Evolutionary conservation across 2,113 vertebrate species (phyloP).

Genomic region (Malurus elegans): DNA sequence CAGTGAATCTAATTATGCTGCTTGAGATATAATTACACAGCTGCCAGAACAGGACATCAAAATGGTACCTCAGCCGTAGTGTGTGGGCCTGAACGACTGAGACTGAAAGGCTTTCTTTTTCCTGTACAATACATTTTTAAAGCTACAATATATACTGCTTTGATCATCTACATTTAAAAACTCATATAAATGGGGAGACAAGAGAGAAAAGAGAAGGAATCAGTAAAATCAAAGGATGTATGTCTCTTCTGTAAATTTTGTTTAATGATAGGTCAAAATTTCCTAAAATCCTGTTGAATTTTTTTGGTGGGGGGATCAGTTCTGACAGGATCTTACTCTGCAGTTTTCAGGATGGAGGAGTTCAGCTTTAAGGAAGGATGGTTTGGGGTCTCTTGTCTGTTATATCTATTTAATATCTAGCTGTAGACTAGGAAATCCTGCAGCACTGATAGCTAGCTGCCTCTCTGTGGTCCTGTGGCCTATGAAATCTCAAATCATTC

Average conservation of each 20-base stretch:
- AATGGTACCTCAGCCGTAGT: background rate
- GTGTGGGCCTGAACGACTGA: background rate
- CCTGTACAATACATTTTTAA: background rate
- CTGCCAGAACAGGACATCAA: background rate
- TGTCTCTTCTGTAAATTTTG: background rate
- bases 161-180: background rate
- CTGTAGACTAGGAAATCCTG: background rate
- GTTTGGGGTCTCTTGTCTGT: background rate
- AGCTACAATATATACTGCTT: background rate
- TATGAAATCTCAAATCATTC: background rate
- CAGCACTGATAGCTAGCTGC: background rate
- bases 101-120: background rate
- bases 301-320: background rate
- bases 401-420: background rate
- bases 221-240: background rate
- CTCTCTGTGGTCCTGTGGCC: background rate
- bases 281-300: background rate
- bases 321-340: background rate
- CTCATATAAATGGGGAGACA: background rate
- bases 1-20: conserved; percentile 7
- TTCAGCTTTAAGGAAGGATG: background rate
- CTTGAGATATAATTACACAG: background rate
- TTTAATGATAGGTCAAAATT: background rate
- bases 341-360: background rate
- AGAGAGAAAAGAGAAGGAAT: background rate